These are phyloP conservation scores for Amblyteles armatorius DNA, from an alignment of 2,888 invertebrate genomes.

Conservation along the genomic window DNA sequence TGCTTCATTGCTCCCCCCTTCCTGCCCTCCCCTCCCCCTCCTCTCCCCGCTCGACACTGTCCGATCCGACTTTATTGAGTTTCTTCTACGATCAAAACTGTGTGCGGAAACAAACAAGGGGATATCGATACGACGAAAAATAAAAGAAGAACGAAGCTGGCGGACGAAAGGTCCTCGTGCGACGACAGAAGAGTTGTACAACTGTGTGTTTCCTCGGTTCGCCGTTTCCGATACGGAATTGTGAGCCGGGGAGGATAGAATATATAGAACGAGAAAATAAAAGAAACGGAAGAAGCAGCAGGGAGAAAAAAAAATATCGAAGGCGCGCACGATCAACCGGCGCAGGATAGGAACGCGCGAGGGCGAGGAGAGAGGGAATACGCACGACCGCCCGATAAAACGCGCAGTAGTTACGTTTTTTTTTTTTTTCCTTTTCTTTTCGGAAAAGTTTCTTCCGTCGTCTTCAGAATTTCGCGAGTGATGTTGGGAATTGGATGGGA, in stretches of 20 bases:
- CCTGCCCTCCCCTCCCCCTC: constrained; percentile 13
- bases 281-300: constrained; percentile 1
- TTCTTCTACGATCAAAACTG: neutral
- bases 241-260: constrained; percentile 43
- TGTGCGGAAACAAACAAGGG: constrained; percentile 3
- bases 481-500: constrained; percentile 70
- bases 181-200: constrained; percentile 21
- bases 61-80: constrained; percentile 23
- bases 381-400: neutral
- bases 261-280: constrained; percentile 6
- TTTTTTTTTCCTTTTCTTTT: constrained; percentile 33
- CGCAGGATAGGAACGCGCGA: constrained; percentile 4
- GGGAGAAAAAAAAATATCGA: constrained; percentile 9
- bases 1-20: constrained; percentile 53
- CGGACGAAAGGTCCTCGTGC: constrained; percentile 15
- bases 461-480: constrained; percentile 59
- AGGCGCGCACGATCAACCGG: constrained; percentile 14
- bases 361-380: constrained; percentile 8
- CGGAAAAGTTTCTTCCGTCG: neutral
- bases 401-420: neutral
- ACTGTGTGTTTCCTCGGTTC: constrained; percentile 42
- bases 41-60: constrained; percentile 1
- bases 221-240: constrained; percentile 46
- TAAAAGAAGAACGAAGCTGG: constrained; percentile 21
- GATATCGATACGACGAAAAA: neutral